These are phyloP conservation scores for Centropristis striata DNA, from an alignment of 2,113 vertebrate species.

Conservation along the genomic window DNA sequence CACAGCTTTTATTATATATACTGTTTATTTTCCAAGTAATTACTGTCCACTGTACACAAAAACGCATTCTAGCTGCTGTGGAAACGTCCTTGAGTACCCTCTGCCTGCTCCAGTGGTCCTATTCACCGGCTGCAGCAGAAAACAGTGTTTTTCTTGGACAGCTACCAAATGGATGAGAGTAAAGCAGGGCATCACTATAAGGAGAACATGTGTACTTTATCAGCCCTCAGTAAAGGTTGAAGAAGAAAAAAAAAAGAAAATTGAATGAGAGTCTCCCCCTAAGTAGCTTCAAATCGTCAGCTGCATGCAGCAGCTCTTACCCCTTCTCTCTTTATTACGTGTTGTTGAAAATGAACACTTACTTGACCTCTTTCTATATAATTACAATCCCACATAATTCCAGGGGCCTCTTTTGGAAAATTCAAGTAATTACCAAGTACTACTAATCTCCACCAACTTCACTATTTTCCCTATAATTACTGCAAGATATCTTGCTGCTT, in stretches of 20 bases:
- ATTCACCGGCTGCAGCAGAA: slow-evolving; percentile 16
- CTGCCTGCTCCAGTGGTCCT: slow-evolving; percentile 25
- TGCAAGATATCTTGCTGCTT: not conserved
- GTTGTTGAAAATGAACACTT: slow-evolving; percentile 13
- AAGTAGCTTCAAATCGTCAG: slow-evolving; percentile 8
- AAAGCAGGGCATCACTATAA: slow-evolving; percentile 25
- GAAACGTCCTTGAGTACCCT: slow-evolving; percentile 35
- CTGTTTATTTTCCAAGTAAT: slow-evolving; percentile 31
- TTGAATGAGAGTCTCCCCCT: not conserved
- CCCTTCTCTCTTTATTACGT: slow-evolving; percentile 1
- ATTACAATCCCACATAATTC: slow-evolving; percentile 30
- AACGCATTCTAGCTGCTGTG: slow-evolving; percentile 4
- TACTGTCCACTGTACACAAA: slow-evolving; percentile 4
- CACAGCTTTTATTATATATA: not conserved
- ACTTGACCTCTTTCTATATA: slow-evolving; percentile 32
- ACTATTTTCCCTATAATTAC: slow-evolving; percentile 13
- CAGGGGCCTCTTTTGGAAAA: slow-evolving; percentile 10
- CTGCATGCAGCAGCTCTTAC: not conserved
- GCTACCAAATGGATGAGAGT: slow-evolving; percentile 25
- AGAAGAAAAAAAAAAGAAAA: not conserved
- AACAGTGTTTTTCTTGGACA: slow-evolving; percentile 18
- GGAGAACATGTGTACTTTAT: slow-evolving; percentile 21
- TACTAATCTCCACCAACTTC: slow-evolving; percentile 12
- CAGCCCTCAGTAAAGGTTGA: not conserved
- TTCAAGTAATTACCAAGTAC: slow-evolving; percentile 21